phyloP scores from a whole-genome alignment of 2,888 invertebrate species.

The Cataglyphis albicans region DNA sequence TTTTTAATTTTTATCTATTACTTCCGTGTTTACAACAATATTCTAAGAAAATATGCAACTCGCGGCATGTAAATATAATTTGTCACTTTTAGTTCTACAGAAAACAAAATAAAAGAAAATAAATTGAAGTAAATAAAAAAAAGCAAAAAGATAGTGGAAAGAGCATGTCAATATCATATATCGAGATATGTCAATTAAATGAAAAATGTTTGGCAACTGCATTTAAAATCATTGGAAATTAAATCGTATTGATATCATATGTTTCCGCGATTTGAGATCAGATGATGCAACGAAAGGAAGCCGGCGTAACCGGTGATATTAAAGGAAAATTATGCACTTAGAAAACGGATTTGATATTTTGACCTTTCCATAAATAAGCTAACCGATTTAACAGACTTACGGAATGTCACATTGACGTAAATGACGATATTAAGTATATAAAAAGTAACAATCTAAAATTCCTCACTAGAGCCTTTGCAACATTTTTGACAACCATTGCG shows the following conservation, averaged over 20 bases:
- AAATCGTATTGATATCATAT: neutral
- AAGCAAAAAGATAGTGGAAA: neutral
- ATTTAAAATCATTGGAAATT: neutral
- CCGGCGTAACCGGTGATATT: neutral
- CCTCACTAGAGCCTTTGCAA: neutral
- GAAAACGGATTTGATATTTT: conserved; percentile 1
- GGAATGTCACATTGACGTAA: neutral
- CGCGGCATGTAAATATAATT: no score
- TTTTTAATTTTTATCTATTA: no score
- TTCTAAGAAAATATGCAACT: no score
- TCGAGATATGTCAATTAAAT: neutral
- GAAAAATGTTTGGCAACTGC: neutral
- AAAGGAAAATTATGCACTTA: conserved; percentile 30
- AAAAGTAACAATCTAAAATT: neutral
- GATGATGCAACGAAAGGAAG: conserved; percentile 14
- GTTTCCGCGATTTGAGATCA: neutral
- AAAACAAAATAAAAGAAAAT: no score
- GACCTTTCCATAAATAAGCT: conserved; percentile 33
- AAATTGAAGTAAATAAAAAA: neutral
- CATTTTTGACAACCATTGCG: neutral
- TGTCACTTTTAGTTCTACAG: no score
- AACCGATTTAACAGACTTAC: neutral
- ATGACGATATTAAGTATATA: neutral
- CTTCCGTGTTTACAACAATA: no score
- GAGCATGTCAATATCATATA: neutral